Conservation (phyloP, 1,140 invertebrate species). For the Aphaenogaster floridana region DNA sequence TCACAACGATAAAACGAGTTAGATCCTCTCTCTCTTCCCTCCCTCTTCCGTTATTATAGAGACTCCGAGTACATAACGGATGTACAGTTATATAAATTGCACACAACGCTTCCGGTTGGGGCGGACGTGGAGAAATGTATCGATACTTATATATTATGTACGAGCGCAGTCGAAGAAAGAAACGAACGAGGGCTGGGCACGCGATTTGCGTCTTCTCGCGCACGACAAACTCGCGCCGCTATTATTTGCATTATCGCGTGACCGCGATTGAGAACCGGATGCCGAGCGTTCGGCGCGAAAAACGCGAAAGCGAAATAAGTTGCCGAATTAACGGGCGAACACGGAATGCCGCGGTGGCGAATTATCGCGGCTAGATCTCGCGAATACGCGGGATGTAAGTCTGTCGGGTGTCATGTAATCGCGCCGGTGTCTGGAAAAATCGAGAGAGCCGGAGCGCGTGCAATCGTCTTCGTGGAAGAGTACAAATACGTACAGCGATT, state of each 20-base stretch:
- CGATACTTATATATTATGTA: slow-evolving; percentile 70
- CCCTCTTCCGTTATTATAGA: slow-evolving; percentile 67
- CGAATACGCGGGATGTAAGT: not conserved
- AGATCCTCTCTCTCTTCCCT: slow-evolving; percentile 61
- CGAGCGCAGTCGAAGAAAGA: slow-evolving; percentile 65
- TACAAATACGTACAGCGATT: slow-evolving; percentile 1
- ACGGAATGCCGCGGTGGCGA: not conserved
- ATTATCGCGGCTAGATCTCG: not conserved
- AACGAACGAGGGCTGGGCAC: slow-evolving; percentile 69
- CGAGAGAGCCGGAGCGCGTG: not conserved
- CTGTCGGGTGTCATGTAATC: not conserved
- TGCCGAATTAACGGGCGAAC: slow-evolving; percentile 6
- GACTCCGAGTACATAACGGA: slow-evolving; percentile 75
- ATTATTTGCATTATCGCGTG: slow-evolving; percentile 52
- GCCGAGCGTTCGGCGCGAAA: not conserved
- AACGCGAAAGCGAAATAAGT: slow-evolving; percentile 32
- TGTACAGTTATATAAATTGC: slow-evolving; percentile 75
- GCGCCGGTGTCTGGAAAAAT: not conserved
- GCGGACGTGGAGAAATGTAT: slow-evolving; percentile 75
- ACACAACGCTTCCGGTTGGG: slow-evolving; percentile 74
- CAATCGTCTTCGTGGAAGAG: not conserved
- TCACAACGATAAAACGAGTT: slow-evolving; percentile 84
- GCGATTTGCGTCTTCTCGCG: slow-evolving; percentile 40
- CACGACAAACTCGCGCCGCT: slow-evolving; percentile 13
- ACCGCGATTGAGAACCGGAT: slow-evolving; percentile 28